A percentile compares a stretch with the other conserved stretches of the same genome.
These are phyloP conservation scores for Notolabrus celidotus DNA, from an alignment of 2,797 vertebrate genomes.

Conservation along the genomic window DNA sequence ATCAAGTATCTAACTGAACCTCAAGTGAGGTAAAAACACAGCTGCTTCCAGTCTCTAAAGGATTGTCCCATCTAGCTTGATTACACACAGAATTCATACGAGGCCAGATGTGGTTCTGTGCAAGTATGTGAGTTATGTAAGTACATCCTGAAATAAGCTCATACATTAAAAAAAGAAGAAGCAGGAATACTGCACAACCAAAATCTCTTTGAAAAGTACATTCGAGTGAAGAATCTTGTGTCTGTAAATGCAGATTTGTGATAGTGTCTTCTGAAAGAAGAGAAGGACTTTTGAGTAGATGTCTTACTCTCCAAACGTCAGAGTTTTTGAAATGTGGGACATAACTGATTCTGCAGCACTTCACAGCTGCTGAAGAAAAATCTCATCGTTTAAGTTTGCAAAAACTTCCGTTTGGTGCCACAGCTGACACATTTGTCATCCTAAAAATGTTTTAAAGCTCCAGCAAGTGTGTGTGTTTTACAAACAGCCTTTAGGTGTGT, in stretches of 20 bases:
- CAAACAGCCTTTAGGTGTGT: constrained; percentile 31
- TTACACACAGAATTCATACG: background rate
- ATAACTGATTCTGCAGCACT: constrained; percentile 8
- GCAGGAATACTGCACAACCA: background rate
- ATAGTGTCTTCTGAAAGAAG: background rate
- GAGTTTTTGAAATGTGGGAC: constrained; percentile 1
- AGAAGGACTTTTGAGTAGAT: background rate
- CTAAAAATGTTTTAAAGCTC: constrained; percentile 39
- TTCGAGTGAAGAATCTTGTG: background rate
- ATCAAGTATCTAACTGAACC: background rate
- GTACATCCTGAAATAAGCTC: constrained; percentile 2
- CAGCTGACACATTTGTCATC: constrained; percentile 37
- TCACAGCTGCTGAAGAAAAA: constrained; percentile 21
- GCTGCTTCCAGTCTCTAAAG: constrained; percentile 30
- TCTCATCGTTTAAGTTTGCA: constrained; percentile 20
- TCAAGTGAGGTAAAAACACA: constrained; percentile 19
- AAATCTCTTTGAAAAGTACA: background rate
- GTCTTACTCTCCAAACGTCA: background rate
- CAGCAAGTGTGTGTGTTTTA: constrained; percentile 29
- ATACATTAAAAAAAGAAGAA: background rate
- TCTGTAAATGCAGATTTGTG: background rate
- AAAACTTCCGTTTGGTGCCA: constrained; percentile 10
- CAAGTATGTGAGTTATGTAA: constrained; percentile 18
- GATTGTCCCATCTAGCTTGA: constrained; percentile 1
- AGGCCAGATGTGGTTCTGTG: constrained; percentile 26